Evolutionary conservation across 2,113 vertebrate species (phyloP).

Genomic region (Pachycephala philippinensis): DNA sequence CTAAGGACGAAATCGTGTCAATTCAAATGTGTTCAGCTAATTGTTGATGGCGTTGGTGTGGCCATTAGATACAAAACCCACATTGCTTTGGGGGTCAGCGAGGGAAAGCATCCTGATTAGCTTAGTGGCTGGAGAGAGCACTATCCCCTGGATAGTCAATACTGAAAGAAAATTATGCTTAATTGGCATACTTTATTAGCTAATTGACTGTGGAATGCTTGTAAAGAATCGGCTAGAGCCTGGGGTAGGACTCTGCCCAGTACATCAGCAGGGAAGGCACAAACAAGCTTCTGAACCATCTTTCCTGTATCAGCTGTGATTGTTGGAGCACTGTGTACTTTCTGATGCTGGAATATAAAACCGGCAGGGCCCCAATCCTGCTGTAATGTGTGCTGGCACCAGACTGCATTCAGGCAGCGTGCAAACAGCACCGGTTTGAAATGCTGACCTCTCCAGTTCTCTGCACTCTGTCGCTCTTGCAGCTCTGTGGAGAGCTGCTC

Average conservation of each 20-base stretch:
- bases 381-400: fast-evolving
- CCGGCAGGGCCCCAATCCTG: background rate
- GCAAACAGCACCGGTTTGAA: background rate
- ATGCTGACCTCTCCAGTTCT: fast-evolving
- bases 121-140: background rate
- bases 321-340: background rate
- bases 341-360: background rate
- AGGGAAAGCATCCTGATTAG: background rate
- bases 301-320: background rate
- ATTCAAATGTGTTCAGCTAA: background rate
- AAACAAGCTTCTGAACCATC: background rate
- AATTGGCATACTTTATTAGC: background rate
- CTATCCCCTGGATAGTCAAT: background rate
- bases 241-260: background rate
- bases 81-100: background rate
- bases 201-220: background rate
- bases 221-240: background rate
- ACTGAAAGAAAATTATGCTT: background rate
- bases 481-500: background rate
- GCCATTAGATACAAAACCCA: background rate
- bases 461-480: background rate
- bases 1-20: background rate
- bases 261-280: background rate
- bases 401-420: fast-evolving
- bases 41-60: background rate